These are phyloP conservation scores for Vidua macroura DNA, from an alignment of 2,113 vertebrate species.

Conservation along the genomic window DNA sequence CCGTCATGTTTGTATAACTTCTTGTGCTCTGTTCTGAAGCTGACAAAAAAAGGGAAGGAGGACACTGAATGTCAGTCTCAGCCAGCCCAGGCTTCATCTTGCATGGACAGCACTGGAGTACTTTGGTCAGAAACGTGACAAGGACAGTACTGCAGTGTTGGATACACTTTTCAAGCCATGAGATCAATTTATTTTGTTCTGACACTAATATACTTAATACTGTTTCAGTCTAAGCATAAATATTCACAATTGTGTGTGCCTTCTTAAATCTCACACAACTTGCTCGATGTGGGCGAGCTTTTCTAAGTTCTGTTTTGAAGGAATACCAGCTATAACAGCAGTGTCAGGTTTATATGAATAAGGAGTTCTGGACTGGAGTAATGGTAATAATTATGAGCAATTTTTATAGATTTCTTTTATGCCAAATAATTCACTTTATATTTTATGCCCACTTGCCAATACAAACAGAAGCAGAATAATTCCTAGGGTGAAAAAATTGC, in stretches of 20 bases:
- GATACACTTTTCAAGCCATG: not conserved
- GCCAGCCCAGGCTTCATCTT: not conserved
- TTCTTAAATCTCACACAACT: not conserved
- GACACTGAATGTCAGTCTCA: not conserved
- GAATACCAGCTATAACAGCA: not conserved
- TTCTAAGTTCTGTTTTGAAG: not conserved
- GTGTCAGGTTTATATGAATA: not conserved
- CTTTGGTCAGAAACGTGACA: not conserved
- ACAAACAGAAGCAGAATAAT: conserved; percentile 25
- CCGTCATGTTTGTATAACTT: not conserved
- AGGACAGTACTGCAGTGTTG: not conserved
- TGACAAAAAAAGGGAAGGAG: not conserved
- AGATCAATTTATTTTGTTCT: not conserved
- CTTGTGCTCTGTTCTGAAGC: not conserved
- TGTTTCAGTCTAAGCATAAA: not conserved
- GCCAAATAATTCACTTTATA: not conserved
- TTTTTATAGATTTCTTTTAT: conserved; percentile 28
- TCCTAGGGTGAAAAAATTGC: not conserved
- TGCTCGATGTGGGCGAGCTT: not conserved
- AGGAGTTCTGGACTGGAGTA: not conserved
- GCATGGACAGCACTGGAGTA: not conserved
- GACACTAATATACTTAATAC: not conserved
- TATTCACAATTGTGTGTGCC: not conserved
- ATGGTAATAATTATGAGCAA: not conserved
- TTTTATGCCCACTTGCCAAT: conserved; percentile 10